Evolutionary conservation across 1,140 invertebrate species (phyloP).

Genomic region (Phymorhynchus buccinoides): DNA sequence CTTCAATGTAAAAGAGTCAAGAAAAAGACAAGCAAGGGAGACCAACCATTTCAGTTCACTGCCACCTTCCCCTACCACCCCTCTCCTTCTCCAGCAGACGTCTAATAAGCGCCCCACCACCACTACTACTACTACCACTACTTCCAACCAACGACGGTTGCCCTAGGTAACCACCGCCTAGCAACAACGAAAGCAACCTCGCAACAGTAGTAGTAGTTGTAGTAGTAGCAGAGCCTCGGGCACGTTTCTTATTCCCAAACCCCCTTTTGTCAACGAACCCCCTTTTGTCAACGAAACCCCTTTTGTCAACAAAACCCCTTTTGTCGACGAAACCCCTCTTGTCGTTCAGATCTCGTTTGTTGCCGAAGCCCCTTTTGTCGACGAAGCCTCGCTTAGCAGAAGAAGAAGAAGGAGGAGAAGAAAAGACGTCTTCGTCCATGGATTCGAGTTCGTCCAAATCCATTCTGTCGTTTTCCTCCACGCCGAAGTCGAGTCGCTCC

Average conservation of each 20-base stretch:
- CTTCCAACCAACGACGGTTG: background rate
- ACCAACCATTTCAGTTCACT: slow-evolving; percentile 1
- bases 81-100: slow-evolving; percentile 37
- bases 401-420: too few species aligned
- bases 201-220: background rate
- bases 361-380: slow-evolving; percentile 49
- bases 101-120: too few species aligned
- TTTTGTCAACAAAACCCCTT: slow-evolving; percentile 49
- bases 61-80: too few species aligned
- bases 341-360: slow-evolving; percentile 47
- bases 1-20: background rate
- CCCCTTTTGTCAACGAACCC: slow-evolving; percentile 45
- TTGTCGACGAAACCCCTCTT: slow-evolving; percentile 51
- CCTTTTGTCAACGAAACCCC: slow-evolving; percentile 52
- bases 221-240: slow-evolving; percentile 10
- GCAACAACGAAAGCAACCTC: background rate
- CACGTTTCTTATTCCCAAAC: slow-evolving; percentile 37
- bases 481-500: slow-evolving; percentile 19
- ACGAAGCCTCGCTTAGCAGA: slow-evolving; percentile 43
- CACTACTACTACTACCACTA: slow-evolving; percentile 20
- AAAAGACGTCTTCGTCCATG: background rate
- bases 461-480: background rate
- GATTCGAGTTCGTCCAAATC: slow-evolving; percentile 4
- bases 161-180: slow-evolving; percentile 5
- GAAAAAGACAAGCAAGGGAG: too few species aligned